Conservation (phyloP, 2,888 invertebrate species). For the Synergus laeviventris region DNA sequence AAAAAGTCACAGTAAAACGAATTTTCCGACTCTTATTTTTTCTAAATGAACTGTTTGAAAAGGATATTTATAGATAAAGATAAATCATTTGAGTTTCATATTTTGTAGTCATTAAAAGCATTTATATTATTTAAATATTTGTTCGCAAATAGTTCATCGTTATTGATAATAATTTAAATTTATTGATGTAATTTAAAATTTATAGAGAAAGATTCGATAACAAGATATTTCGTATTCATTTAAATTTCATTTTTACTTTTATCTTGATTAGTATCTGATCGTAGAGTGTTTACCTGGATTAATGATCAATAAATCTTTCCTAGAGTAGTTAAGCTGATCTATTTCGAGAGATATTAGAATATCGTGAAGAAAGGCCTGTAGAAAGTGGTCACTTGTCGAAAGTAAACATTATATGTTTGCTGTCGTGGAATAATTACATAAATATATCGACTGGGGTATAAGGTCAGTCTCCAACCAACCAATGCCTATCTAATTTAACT, state of each 20-base stretch:
- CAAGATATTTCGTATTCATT: neutral
- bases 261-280: neutral
- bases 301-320: neutral
- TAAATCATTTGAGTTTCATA: neutral
- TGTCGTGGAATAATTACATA: slow-evolving; percentile 27
- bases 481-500: slow-evolving; percentile 14
- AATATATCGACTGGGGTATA: neutral
- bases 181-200: too few relatives aligned
- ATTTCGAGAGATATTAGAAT: neutral
- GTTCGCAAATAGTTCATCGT: neutral
- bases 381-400: slow-evolving; percentile 11
- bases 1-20: neutral
- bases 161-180: neutral
- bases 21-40: neutral
- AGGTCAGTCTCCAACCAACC: neutral
- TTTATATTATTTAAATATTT: neutral
- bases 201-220: neutral
- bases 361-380: slow-evolving; percentile 8
- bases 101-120: neutral
- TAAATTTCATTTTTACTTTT: neutral
- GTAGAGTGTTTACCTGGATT: neutral
- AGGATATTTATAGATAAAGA: neutral
- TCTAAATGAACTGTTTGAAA: neutral
- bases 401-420: slow-evolving; percentile 9
- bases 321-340: neutral